A percentile compares a stretch with the other conserved stretches of the same genome.
Conservation (phyloP, 2,797 vertebrate genomes). For the Sebastes baramenuke region DNA sequence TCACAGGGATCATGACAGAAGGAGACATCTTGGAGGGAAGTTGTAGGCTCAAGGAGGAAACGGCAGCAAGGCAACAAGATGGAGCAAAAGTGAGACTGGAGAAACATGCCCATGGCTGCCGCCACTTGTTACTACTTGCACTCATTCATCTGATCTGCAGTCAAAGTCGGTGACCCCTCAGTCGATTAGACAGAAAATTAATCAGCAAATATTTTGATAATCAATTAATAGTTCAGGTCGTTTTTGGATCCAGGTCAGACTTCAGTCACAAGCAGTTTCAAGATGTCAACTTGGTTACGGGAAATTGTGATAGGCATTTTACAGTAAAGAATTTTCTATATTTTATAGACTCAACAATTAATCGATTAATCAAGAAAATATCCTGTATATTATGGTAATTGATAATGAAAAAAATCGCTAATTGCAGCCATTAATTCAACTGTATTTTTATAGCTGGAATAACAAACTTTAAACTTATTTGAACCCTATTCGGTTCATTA, state of each 20-base stretch:
- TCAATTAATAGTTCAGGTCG: background rate
- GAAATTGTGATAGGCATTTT: background rate
- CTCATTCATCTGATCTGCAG: constrained; percentile 13
- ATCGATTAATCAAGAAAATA: background rate
- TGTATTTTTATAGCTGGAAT: background rate
- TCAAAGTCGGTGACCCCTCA: background rate
- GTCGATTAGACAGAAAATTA: background rate
- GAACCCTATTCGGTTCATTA: background rate
- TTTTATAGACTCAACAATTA: background rate
- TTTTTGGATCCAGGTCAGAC: background rate
- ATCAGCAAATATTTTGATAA: background rate
- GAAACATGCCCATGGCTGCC: background rate
- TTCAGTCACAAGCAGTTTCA: background rate
- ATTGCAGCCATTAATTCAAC: background rate
- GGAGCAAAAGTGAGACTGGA: constrained; percentile 30
- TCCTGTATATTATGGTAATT: background rate
- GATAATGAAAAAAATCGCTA: background rate
- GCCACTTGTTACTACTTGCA: constrained; percentile 18
- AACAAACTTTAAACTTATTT: background rate
- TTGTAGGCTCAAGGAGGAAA: constrained; percentile 31
- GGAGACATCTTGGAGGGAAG: constrained; percentile 45
- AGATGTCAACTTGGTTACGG: background rate
- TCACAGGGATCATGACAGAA: constrained; percentile 39
- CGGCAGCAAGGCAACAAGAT: constrained; percentile 12
- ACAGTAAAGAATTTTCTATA: background rate